phyloP scores from a whole-genome alignment of 2,113 vertebrate species.

The Oryzias celebensis region DNA sequence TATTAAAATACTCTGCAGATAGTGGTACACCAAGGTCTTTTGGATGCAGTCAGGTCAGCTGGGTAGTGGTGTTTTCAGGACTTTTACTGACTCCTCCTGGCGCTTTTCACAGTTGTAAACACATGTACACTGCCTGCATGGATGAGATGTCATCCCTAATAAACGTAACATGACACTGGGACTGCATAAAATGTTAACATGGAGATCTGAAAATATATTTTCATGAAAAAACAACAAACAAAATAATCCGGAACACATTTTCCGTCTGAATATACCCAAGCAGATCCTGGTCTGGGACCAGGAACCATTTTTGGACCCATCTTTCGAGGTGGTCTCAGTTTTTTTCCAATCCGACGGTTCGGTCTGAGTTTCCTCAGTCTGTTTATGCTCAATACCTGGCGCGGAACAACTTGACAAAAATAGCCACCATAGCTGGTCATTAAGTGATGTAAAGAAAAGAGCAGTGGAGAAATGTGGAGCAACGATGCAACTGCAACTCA shows the following conservation, averaged over 20 bases:
- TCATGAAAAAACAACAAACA: conserved; percentile 20
- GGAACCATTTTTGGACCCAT: no score
- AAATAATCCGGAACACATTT: no score
- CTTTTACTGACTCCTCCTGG: conserved; percentile 46
- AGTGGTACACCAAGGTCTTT: conserved; percentile 40
- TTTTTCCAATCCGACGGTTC: no score
- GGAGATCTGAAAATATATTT: conserved; percentile 41
- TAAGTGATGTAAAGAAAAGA: no score
- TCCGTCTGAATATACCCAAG: no score
- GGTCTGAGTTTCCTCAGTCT: no score
- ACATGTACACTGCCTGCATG: conserved; percentile 56
- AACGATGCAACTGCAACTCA: no score
- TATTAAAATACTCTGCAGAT: conserved; percentile 59
- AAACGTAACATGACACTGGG: conserved; percentile 53
- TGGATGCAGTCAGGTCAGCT: conserved; percentile 37
- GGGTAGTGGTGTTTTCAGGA: conserved; percentile 35
- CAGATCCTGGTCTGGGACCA: no score
- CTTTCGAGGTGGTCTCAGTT: no score
- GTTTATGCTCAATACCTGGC: accelerated
- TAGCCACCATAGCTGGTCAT: no score
- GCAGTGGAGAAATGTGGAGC: no score
- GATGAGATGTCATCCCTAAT: conserved; percentile 63
- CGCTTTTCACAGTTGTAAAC: conserved; percentile 68
- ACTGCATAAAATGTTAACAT: conserved; percentile 64
- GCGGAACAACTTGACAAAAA: no score